Evolutionary conservation across 2,113 vertebrate genomes (phyloP).

Genomic region (Octodon degus): DNA sequence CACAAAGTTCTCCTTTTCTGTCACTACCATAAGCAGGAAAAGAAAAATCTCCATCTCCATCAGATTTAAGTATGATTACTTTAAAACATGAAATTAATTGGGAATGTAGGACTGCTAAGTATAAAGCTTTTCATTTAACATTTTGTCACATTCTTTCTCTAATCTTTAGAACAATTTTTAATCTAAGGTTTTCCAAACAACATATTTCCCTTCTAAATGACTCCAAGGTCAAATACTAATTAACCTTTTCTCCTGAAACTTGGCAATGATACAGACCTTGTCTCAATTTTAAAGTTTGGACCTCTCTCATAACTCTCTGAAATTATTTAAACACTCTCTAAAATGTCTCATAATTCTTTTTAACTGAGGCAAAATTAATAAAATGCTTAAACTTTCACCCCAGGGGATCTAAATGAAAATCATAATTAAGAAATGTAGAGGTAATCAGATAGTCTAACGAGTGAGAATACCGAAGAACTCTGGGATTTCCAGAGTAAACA

Average conservation of each 20-base stretch:
- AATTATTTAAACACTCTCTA: slow-evolving; percentile 52
- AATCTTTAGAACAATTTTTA: slow-evolving; percentile 62
- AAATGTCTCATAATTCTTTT: slow-evolving; percentile 6
- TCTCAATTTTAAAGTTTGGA: slow-evolving; percentile 36
- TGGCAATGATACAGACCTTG: slow-evolving; percentile 34
- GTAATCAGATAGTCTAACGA: slow-evolving; percentile 12
- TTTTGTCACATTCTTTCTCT: slow-evolving; percentile 28
- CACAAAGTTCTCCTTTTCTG: neutral
- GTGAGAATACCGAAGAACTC: neutral
- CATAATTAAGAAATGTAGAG: neutral
- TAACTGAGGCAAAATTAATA: neutral
- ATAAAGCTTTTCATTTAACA: slow-evolving; percentile 23
- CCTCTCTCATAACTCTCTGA: neutral
- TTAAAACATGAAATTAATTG: slow-evolving; percentile 46
- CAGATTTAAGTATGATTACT: neutral
- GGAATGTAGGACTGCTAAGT: neutral
- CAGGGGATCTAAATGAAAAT: neutral
- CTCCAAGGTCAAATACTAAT: slow-evolving; percentile 54
- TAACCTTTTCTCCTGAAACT: slow-evolving; percentile 65
- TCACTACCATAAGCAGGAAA: neutral
- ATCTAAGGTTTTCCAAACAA: slow-evolving; percentile 57
- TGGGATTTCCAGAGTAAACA: neutral
- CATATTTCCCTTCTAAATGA: slow-evolving; percentile 44
- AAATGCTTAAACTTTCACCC: slow-evolving; percentile 30
- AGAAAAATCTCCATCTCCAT: slow-evolving; percentile 4